phyloP scores from a whole-genome alignment of 92 coral and sea anemone species.

The Umimayanthus chanpuru region DNA sequence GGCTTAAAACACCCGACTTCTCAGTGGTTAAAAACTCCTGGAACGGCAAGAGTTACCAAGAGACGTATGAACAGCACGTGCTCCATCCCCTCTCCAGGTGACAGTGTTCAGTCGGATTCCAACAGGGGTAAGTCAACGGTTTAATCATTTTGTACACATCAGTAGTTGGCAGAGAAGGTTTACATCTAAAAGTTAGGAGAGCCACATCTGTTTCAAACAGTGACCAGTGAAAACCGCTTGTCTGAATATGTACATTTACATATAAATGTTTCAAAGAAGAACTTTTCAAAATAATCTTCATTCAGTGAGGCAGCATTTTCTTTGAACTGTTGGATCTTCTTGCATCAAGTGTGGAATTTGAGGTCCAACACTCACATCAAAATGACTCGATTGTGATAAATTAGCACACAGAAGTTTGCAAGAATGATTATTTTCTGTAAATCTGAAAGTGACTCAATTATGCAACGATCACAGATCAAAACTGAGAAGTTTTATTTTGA shows the following conservation, averaged over 20 bases:
- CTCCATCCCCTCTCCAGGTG: conserved; percentile 28
- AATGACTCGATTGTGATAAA: not conserved
- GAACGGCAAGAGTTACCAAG: conserved; percentile 54
- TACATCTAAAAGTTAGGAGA: not conserved
- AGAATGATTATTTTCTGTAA: too few relatives aligned
- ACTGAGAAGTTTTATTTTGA: too few relatives aligned
- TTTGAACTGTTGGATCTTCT: too few relatives aligned
- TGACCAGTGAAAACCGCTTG: too few relatives aligned
- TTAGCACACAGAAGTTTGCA: not conserved
- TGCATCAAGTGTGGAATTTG: not conserved
- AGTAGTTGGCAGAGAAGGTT: too few relatives aligned
- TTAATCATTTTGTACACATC: not conserved
- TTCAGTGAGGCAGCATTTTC: too few relatives aligned
- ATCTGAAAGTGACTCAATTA: not conserved
- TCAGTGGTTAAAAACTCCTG: conserved; percentile 54
- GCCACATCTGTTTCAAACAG: too few relatives aligned
- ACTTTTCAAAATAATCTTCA: too few relatives aligned
- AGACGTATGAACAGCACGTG: conserved; percentile 35
- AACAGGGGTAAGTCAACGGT: conserved; percentile 20
- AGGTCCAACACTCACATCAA: not conserved
- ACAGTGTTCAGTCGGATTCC: conserved; percentile 35
- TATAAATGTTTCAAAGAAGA: too few relatives aligned
- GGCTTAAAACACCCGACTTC: conserved; percentile 68
- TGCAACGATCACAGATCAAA: too few relatives aligned
- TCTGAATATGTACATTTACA: too few relatives aligned